These are phyloP conservation scores for Asteroscopus sphinx DNA, from an alignment of 2,888 invertebrate species.

Conservation along the genomic window DNA sequence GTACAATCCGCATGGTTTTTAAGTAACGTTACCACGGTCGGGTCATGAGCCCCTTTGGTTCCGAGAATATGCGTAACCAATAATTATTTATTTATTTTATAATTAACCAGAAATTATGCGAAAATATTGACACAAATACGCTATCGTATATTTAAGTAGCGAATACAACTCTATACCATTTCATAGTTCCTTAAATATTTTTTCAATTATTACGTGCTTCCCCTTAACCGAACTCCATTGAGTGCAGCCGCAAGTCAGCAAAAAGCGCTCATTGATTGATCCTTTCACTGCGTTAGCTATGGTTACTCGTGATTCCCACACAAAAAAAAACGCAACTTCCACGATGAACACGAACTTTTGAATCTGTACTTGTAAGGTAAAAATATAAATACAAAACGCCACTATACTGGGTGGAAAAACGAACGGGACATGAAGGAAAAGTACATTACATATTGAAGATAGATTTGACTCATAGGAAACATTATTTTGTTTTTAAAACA, in stretches of 20 bases:
- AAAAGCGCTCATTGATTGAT: constrained; percentile 60
- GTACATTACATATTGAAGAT: no score
- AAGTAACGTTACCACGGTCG: no score
- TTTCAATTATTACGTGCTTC: constrained; percentile 9
- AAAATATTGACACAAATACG: neutral
- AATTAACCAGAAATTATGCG: no score
- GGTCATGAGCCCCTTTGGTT: no score
- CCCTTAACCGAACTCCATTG: constrained; percentile 46
- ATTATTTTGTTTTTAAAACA: no score
- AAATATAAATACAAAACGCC: neutral
- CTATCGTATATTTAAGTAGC: neutral
- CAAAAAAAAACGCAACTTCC: constrained; percentile 27
- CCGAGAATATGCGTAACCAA: no score
- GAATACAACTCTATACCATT: neutral
- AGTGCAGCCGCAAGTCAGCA: constrained; percentile 48
- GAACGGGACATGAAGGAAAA: no score
- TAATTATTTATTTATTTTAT: no score
- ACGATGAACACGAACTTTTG: neutral
- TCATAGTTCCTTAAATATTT: neutral
- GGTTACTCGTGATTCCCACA: constrained; percentile 27
- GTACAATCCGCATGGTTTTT: no score
- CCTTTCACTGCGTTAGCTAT: constrained; percentile 58
- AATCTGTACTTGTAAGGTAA: constrained; percentile 1
- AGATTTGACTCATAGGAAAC: no score
- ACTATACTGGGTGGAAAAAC: no score